Base-by-base conservation (phyloP, 2,888 invertebrate genomes). In the Drosophila longiperda region DNA sequence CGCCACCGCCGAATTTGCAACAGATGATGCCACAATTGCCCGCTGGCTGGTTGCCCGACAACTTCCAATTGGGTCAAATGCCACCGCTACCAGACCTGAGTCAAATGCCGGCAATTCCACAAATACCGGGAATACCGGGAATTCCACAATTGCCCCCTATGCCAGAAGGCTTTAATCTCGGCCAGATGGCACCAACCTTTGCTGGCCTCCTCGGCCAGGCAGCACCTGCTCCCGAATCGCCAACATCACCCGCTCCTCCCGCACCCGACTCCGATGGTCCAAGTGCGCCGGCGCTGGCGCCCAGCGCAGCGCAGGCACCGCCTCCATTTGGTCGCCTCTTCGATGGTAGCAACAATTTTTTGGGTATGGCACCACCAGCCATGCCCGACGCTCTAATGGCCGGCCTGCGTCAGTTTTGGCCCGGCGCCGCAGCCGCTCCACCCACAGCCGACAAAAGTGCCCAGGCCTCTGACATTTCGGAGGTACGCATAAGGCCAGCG, bases 401-500 rank as follows among this genome's bases (percentile, higher is more conserved):
- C 12, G 67, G 69, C 11, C 32, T 83, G 1, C 70, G 73, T 4
- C 81, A 81, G n/a, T 73, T 83, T 45, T 64, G 65, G 62, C 77
- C 81, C 17, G 66, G 59, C 29, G 32, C 23, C 32, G 17, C 34
- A 38, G 48, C 8, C 8, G 33, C 23, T 9, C 50, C 32, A 4
- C 32, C 26, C 1, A 6, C 45, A 1, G n/a, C 54, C 38, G 42
- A 53, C 23, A 12, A 34, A 20, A 49, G 49, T 40, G 66, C 60
- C 8, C 80, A 83, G 15, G 87, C 91, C 11, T 92, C 92, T 0
- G 83, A 90, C 12, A 83, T 91, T 3, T 88, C 89, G 1, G 91
- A 91, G 78, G 89, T 91, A 20, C 85, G 91, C 12, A 87, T 91
- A 0, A 83, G 72, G 53, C 91, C 91, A 0, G 87, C 87, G 8